These are phyloP conservation scores for Saccostrea cuccullata DNA, from an alignment of 1,140 invertebrate genomes.

Conservation along the genomic window DNA sequence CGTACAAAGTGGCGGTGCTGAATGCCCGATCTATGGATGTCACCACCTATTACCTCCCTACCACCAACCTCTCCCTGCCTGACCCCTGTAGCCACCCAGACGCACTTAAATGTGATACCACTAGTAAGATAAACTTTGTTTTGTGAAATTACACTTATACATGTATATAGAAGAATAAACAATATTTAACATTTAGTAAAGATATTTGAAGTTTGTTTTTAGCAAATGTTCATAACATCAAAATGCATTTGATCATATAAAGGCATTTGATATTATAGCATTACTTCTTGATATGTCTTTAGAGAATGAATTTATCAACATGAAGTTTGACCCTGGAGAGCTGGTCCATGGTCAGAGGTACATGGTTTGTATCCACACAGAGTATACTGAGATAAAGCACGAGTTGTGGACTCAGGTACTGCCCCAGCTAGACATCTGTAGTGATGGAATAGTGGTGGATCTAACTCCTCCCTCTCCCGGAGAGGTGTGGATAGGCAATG, in stretches of 20 bases:
- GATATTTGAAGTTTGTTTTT: no score
- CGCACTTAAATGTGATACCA: constrained; percentile 52
- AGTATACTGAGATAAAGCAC: constrained; percentile 36
- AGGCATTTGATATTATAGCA: no score
- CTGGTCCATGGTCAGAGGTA: constrained; percentile 59
- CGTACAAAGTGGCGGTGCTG: constrained; percentile 58
- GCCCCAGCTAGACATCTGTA: constrained; percentile 53
- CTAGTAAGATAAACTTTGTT: constrained; percentile 34
- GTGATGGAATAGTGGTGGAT: constrained; percentile 62
- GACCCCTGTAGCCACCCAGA: constrained; percentile 55
- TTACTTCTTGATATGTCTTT: not conserved
- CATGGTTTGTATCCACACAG: constrained; percentile 59
- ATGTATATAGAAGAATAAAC: no score
- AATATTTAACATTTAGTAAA: no score
- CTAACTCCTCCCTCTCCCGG: constrained; percentile 55
- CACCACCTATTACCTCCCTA: constrained; percentile 44
- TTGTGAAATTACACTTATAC: no score
- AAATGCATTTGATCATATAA: no score
- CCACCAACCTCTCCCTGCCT: not conserved
- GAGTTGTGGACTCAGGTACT: constrained; percentile 51
- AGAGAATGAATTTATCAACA: constrained; percentile 57
- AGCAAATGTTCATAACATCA: not conserved
- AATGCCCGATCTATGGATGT: constrained; percentile 32
- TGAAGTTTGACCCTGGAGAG: constrained; percentile 30
- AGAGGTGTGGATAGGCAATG: constrained; percentile 51